These are phyloP conservation scores for Penaeus chinensis DNA, from an alignment of 1,140 invertebrate genomes.

Conservation along the genomic window DNA sequence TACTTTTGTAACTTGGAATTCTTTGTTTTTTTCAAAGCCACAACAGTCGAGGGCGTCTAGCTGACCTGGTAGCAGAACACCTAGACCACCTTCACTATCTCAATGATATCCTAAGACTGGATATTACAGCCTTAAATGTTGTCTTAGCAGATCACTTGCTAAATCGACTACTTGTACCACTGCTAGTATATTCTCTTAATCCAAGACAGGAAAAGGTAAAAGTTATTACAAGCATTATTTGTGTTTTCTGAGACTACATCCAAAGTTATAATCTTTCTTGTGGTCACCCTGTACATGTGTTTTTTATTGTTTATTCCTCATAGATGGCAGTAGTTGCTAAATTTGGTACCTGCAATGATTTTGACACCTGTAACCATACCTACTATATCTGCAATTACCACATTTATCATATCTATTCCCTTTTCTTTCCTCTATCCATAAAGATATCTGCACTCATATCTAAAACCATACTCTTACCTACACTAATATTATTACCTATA, in stretches of 20 bases:
- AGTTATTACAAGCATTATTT: too few relatives aligned
- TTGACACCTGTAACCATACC: too few relatives aligned
- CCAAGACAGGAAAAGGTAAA: slow-evolving; percentile 44
- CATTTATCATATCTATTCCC: too few relatives aligned
- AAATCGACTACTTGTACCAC: slow-evolving; percentile 91
- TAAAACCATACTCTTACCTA: too few relatives aligned
- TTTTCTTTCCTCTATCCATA: too few relatives aligned
- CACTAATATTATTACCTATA: too few relatives aligned
- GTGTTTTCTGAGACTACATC: neutral
- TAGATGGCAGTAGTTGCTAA: too few relatives aligned
- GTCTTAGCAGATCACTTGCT: slow-evolving; percentile 96
- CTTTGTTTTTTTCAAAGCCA: slow-evolving; percentile 77
- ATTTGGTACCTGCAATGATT: too few relatives aligned
- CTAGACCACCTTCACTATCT: slow-evolving; percentile 98
- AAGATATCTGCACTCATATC: too few relatives aligned
- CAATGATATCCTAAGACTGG: slow-evolving; percentile 94
- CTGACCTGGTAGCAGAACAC: slow-evolving; percentile 96
- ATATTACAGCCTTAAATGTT: slow-evolving; percentile 93
- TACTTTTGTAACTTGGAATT: neutral
- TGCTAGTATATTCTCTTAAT: slow-evolving; percentile 91
- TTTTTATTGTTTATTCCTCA: too few relatives aligned
- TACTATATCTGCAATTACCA: too few relatives aligned
- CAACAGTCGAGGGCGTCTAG: slow-evolving; percentile 84
- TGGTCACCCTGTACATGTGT: neutral
- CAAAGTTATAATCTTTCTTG: neutral